Conservation (phyloP, 2,888 invertebrate species). For the Synergus japonicus region DNA sequence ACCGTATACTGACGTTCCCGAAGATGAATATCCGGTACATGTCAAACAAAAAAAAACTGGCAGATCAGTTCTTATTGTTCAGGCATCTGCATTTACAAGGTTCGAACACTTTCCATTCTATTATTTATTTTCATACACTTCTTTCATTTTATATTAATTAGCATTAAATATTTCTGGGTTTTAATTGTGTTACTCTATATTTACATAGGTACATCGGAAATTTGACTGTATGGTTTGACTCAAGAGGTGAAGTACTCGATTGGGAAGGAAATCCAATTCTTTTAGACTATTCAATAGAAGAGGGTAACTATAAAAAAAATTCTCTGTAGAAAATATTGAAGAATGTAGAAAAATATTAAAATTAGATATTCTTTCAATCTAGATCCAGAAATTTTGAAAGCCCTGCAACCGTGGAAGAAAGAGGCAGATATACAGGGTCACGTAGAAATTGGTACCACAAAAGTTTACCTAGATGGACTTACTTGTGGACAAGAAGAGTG, state of each 20-base stretch:
- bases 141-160: background rate
- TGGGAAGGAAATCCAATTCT: constrained; percentile 88
- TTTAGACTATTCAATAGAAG: constrained; percentile 81
- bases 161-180: too few species aligned
- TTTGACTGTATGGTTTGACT: constrained; percentile 85
- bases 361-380: constrained; percentile 53
- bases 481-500: constrained; percentile 83
- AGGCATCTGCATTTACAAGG: constrained; percentile 85
- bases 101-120: constrained; percentile 42
- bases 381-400: constrained; percentile 82
- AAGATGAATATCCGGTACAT: constrained; percentile 85
- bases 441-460: constrained; percentile 80
- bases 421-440: constrained; percentile 80
- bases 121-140: background rate
- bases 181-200: constrained; percentile 51
- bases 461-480: constrained; percentile 80
- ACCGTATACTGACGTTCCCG: constrained; percentile 72
- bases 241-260: constrained; percentile 81
- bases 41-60: constrained; percentile 80
- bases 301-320: constrained; percentile 81
- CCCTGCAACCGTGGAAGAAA: constrained; percentile 81
- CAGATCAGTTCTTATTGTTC: constrained; percentile 83
- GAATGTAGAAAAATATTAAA: background rate
- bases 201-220: constrained; percentile 84
- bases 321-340: constrained; percentile 15